Evolutionary conservation across 2,113 vertebrate genomes (phyloP), one percentile per base, ranked within the genome.

Genomic region (Eidolon helvum): DNA sequence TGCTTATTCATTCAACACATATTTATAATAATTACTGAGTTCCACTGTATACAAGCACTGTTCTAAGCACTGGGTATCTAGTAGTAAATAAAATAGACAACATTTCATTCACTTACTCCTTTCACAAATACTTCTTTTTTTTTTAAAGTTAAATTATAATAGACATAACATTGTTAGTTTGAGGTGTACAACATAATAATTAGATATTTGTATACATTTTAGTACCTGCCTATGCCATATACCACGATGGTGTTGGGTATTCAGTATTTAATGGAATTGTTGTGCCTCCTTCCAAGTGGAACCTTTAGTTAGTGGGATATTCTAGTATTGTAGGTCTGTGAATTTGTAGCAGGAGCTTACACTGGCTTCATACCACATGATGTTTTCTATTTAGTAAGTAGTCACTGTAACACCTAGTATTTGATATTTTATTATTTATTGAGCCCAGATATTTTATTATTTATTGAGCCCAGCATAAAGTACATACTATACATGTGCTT

Each of bases 401-500:
- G 89, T 97, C 63, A 91, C 40, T 97, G 33, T 86, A 84, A 95
- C 66, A 87, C 26, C 50, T 82, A 91, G 57, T 94, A 83, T 97
- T 97, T 96, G 96, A 92, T 98, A 98, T 97, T 98, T 61, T 0
- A 7, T 97, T 98, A 98, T 98, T 98, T 99, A 98, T 98, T 92
- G 96, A 97, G 93, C 90, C 96, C 97, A 68, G 87, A 92, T 98
- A 98, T 97, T 98, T 61, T 0, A 7, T 97, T 98, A 98, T 98
- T 98, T 99, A 98, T 98, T 92, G 96, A 97, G 93, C 90, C 96
- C 97, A 68, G 87, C 97, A 89, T 98, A 97, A 98, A 98, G 98
- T 97, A 87, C 95, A 98, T 94, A 96, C 96, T 98, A 96, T 98
- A 97, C 96, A 86, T 98, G 96, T 98, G 97, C 98, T 98, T 98